These are phyloP conservation scores for Deilephila porcellus DNA, from an alignment of 2,888 invertebrate species.

Conservation along the genomic window DNA sequence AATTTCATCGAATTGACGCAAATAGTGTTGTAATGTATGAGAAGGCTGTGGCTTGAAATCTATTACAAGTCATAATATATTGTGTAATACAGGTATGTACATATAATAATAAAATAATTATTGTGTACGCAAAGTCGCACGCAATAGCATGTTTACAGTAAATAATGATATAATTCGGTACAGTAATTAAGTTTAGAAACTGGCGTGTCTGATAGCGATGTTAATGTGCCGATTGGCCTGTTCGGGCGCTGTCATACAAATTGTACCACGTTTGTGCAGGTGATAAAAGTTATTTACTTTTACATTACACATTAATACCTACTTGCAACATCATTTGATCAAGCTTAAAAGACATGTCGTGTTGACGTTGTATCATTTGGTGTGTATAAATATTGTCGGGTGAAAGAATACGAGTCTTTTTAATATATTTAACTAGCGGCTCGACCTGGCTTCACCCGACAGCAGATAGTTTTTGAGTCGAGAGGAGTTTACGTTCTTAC, in stretches of 20 bases:
- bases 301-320: background rate
- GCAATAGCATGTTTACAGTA: background rate
- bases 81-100: too few species aligned
- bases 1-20: too few species aligned
- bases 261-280: conserved; percentile 8
- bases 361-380: background rate
- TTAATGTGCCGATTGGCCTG: background rate
- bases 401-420: too few species aligned
- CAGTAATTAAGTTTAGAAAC: conserved; percentile 12
- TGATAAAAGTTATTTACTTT: background rate
- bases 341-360: background rate
- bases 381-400: too few species aligned
- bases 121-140: background rate
- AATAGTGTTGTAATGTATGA: too few species aligned
- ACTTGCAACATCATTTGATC: background rate
- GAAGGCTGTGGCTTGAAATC: too few species aligned
- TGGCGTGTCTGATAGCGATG: conserved; percentile 10
- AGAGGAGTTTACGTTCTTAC: too few species aligned
- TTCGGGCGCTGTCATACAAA: background rate
- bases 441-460: too few species aligned
- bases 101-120: background rate
- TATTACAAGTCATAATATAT: too few species aligned
- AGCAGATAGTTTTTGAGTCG: too few species aligned
- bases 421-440: too few species aligned
- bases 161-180: background rate